Evolutionary conservation across 2,888 invertebrate species (phyloP).

Genomic region (Acleris literana): DNA sequence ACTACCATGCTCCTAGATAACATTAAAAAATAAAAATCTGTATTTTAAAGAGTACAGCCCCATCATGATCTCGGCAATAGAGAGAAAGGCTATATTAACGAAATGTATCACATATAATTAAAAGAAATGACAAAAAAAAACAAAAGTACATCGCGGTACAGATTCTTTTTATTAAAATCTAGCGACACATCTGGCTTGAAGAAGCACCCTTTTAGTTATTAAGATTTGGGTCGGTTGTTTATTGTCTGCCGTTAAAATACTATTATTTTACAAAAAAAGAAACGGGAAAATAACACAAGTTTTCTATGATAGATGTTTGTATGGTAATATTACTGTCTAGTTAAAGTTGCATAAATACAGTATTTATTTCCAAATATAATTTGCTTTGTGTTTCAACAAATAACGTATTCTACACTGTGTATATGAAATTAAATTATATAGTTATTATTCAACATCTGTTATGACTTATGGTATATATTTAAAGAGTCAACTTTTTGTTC

Average conservation of each 20-base stretch:
- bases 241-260: not conserved
- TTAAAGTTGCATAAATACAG: no score
- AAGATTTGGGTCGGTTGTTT: conserved; percentile 34
- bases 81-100: conserved; percentile 39
- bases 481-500: no score
- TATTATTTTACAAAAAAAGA: no score
- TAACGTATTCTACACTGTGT: no score
- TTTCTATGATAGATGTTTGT: no score
- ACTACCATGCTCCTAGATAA: not conserved
- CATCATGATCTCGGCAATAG: conserved; percentile 47
- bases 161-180: conserved; percentile 39
- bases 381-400: no score
- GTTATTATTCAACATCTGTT: no score
- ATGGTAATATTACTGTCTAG: no score
- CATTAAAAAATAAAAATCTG: not conserved
- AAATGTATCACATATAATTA: conserved; percentile 47
- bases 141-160: conserved; percentile 53
- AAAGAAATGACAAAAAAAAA: conserved; percentile 25
- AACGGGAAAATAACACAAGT: no score
- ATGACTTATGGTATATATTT: no score
- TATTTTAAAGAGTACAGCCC: not conserved
- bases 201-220: conserved; percentile 43
- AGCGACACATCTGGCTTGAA: conserved; percentile 34
- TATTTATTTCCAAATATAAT: no score
- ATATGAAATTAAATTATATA: no score